Conservation (phyloP, 2,113 vertebrate species). For the Odontesthes bonariensis region DNA sequence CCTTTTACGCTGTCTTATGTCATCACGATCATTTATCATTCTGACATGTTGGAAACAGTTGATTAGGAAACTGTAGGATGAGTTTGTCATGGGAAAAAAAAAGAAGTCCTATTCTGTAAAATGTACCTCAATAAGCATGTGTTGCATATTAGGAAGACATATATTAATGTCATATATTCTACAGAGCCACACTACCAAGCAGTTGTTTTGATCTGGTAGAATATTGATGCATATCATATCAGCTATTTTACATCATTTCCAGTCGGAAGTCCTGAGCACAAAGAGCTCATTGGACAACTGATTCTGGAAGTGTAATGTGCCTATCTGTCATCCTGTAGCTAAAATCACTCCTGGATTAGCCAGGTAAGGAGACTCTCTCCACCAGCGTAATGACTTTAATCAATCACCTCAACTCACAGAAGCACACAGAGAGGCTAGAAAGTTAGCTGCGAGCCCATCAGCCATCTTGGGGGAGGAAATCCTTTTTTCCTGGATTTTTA, state of each 20-base stretch:
- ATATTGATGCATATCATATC: conserved; percentile 43
- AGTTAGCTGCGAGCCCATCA: conserved; percentile 61
- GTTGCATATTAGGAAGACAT: not conserved
- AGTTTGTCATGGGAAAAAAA: no score
- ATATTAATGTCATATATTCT: no score
- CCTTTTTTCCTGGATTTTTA: conserved; percentile 24
- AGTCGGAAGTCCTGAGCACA: conserved; percentile 41
- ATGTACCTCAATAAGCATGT: not conserved
- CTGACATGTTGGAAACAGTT: no score
- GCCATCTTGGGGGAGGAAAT: conserved; percentile 65
- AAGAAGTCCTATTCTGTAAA: not conserved
- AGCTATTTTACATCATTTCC: conserved; percentile 57
- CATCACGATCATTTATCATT: no score
- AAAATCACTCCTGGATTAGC: conserved; percentile 80
- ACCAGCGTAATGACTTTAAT: conserved; percentile 79
- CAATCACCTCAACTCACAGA: conserved; percentile 70
- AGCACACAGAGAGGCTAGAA: conserved; percentile 23
- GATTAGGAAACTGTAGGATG: no score
- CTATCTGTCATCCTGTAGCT: conserved; percentile 77
- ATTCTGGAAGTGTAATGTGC: conserved; percentile 68
- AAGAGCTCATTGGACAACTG: conserved; percentile 60
- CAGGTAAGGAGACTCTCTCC: conserved; percentile 80
- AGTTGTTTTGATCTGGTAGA: conserved; percentile 14
- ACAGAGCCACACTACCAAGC: not conserved
- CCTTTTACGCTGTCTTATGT: no score